Conservation (phyloP, 2,888 invertebrate genomes). For the Mesorhabditis belari region DNA sequence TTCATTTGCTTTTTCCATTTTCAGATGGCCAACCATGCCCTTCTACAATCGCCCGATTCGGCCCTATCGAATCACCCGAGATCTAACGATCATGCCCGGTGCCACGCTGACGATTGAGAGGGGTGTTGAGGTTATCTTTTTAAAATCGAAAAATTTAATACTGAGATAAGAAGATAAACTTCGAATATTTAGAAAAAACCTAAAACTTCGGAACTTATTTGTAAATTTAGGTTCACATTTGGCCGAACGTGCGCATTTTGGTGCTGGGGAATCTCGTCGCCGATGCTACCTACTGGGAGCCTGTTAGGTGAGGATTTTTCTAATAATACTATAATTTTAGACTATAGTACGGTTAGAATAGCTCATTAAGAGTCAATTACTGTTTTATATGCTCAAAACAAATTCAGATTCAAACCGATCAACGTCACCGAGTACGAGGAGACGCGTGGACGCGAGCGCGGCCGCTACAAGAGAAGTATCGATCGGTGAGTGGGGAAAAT, state of each 20-base stretch:
- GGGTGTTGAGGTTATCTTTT: constrained; percentile 63
- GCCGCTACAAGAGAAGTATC: constrained; percentile 27
- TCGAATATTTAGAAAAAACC: constrained; percentile 67
- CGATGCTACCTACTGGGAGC: constrained; percentile 68
- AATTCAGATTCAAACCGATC: constrained; percentile 48
- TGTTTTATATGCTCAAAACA: too few species aligned
- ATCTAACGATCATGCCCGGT: constrained; percentile 93
- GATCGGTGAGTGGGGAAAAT: background rate
- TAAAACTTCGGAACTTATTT: too few species aligned
- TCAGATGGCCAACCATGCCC: background rate
- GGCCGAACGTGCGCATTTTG: constrained; percentile 70
- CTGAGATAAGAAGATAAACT: too few species aligned
- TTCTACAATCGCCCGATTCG: constrained; percentile 33
- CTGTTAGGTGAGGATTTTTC: constrained; percentile 25
- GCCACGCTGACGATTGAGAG: constrained; percentile 77
- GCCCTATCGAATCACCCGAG: constrained; percentile 76
- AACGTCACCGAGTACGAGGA: constrained; percentile 48
- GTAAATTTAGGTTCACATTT: constrained; percentile 92
- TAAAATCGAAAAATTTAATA: background rate
- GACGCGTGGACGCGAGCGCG: constrained; percentile 26
- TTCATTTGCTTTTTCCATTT: background rate
- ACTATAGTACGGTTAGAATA: background rate
- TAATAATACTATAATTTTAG: constrained; percentile 1
- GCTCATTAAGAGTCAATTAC: background rate
- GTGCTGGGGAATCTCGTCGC: constrained; percentile 81